Base-by-base conservation (phyloP, 2,797 vertebrate genomes). In the Hypotaenidia philippensis region DNA sequence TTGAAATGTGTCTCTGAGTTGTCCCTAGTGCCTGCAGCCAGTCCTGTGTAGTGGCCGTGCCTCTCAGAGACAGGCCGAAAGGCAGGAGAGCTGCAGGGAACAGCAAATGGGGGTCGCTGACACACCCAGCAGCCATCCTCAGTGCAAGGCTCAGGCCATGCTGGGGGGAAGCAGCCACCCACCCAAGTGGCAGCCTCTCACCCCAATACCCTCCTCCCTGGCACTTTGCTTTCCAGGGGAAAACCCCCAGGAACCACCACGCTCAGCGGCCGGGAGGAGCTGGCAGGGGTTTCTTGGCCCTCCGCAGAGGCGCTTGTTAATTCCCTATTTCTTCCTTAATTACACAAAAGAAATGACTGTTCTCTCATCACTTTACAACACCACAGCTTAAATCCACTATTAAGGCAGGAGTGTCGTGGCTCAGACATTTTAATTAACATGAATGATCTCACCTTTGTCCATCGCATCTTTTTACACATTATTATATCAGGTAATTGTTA, bases 371-470 rank as follows among this genome's bases (percentile, higher is more conserved):
- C 93, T 91, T 56, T 91, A 70, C 87, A 95, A 60, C 2, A 4
- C 63, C 17, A 4, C 63, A 3, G 36, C 71, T 95, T 93, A 93
- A 90, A 93, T 68, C 75, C 88, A 44, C 88, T 81, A 60, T 68
- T 92, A 90, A 93, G 83, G 88, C 64, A 83, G 74, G 47, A 93
- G 52, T 47, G 27, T 68, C 83, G 78, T 11, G 12, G 63, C 88
- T 93, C 80, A 75, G 92, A 78, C 81, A n/a, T 76, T 95, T 95
- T 93, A 94, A 97, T 97, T 96, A 96, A 95, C 86, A 13, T 66
- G 83, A 97, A 87, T 69, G 83, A 95, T 95, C 81, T 95, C 91
- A 94, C 94, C 92, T 96, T 93, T 95, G 93, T 89, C 87, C 91
- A 3, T 9, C 77, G 87, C 80, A 85, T 75, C 93, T 95, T 90